A percentile compares a stretch with the other conserved stretches of the same genome.
These are phyloP conservation scores for Sipha maydis DNA, from an alignment of 2,888 invertebrate species.

Conservation along the genomic window DNA sequence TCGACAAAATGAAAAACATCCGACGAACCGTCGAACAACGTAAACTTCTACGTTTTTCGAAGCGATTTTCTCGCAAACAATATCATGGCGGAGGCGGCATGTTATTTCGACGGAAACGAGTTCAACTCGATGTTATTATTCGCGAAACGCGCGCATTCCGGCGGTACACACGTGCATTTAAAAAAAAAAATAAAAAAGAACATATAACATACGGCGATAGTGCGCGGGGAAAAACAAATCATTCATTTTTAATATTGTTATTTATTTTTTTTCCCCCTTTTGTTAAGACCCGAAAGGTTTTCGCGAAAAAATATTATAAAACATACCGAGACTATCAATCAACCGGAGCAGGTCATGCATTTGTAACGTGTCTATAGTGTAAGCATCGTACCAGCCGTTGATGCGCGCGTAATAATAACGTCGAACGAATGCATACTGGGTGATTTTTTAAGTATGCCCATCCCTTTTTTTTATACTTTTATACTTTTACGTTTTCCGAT, in stretches of 20 bases:
- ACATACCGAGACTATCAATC: constrained; percentile 37
- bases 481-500: too few species aligned
- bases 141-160: neutral
- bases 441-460: too few species aligned
- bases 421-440: too few species aligned
- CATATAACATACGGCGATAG: neutral
- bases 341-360: constrained; percentile 32
- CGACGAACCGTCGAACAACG: too few species aligned
- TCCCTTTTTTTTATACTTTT: too few species aligned
- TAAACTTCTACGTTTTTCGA: neutral
- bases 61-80: neutral
- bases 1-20: too few species aligned
- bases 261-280: constrained; percentile 11
- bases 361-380: neutral
- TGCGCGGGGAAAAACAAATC: neutral
- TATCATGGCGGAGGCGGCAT: neutral
- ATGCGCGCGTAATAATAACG: neutral
- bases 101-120: neutral
- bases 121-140: neutral
- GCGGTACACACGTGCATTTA: neutral
- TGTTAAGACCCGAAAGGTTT: constrained; percentile 2
- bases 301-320: neutral
- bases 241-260: constrained; percentile 27
- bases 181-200: neutral
- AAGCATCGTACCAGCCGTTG: neutral